These are phyloP conservation scores for Siphonodentalium dalli DNA, from an alignment of 2,888 invertebrate species.

Conservation along the genomic window DNA sequence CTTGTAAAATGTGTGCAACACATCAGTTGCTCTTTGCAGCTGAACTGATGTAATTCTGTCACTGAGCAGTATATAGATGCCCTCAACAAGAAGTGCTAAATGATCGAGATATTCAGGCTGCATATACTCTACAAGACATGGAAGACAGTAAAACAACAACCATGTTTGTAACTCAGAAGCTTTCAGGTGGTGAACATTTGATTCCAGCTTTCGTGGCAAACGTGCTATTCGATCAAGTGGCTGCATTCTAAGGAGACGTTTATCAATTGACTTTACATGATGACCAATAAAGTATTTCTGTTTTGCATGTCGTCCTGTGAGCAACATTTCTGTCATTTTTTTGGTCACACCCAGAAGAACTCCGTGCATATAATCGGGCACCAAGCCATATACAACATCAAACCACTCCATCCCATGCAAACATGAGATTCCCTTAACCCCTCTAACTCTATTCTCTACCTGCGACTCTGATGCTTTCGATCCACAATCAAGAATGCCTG, in stretches of 20 bases:
- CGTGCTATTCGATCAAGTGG: constrained; percentile 15
- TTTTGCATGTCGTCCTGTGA: not conserved
- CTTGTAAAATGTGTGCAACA: not conserved
- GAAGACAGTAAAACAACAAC: constrained; percentile 12
- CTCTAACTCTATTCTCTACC: no score
- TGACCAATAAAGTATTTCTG: constrained; percentile 11
- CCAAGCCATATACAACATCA: no score
- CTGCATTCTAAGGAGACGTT: constrained; percentile 6
- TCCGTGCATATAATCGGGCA: no score
- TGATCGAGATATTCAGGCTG: constrained; percentile 8
- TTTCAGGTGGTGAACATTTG: constrained; percentile 9
- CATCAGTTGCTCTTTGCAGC: not conserved
- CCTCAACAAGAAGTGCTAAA: constrained; percentile 11
- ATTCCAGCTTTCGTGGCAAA: constrained; percentile 12
- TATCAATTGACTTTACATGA: not conserved
- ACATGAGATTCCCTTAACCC: no score
- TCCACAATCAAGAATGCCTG: no score
- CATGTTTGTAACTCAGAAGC: constrained; percentile 24
- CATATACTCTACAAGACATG: constrained; percentile 14
- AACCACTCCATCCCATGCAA: no score
- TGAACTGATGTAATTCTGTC: constrained; percentile 5
- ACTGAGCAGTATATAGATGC: constrained; percentile 11
- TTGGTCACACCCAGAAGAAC: no score
- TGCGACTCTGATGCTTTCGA: no score
- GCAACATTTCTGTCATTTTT: no score